phyloP scores from a whole-genome alignment of 2,888 invertebrate genomes.

The Altica lythri region DNA sequence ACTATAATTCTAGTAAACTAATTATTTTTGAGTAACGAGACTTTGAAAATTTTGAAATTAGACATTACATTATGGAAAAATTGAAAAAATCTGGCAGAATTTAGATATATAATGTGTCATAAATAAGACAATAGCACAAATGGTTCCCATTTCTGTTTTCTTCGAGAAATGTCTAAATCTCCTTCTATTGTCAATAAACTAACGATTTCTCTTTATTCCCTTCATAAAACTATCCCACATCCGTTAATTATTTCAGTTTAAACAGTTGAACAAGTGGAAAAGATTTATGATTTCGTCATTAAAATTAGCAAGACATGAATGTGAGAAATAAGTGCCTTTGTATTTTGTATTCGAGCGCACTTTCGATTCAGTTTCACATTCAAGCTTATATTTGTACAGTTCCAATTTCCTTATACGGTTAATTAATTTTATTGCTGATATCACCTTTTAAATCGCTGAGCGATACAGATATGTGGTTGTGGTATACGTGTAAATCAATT shows the following conservation, averaged over 20 bases:
- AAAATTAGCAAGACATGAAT: constrained; percentile 15
- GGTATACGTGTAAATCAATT: too few species aligned
- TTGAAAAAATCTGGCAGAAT: too few species aligned
- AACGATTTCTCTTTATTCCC: not conserved
- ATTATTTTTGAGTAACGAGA: too few species aligned
- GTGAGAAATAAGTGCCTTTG: constrained; percentile 9
- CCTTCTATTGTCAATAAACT: too few species aligned
- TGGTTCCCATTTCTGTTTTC: too few species aligned
- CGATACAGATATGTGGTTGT: too few species aligned
- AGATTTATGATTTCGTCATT: constrained; percentile 17
- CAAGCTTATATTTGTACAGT: not conserved
- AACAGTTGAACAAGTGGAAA: constrained; percentile 6
- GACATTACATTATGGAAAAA: too few species aligned
- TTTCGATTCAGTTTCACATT: constrained; percentile 25
- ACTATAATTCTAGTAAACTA: too few species aligned
- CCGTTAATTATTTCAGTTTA: not conserved
- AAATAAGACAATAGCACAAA: too few species aligned
- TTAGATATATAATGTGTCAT: too few species aligned
- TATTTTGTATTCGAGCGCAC: constrained; percentile 7
- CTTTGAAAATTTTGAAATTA: too few species aligned
- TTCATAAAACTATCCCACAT: not conserved
- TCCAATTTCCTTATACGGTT: constrained; percentile 17
- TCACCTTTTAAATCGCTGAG: constrained; percentile 12
- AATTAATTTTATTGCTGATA: constrained; percentile 25
- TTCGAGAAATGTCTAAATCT: too few species aligned